Percentiles rank a stretch among this genome's conserved stretches.
Conservation (phyloP, 2,797 vertebrate species). For the Malurus leucopterus region DNA sequence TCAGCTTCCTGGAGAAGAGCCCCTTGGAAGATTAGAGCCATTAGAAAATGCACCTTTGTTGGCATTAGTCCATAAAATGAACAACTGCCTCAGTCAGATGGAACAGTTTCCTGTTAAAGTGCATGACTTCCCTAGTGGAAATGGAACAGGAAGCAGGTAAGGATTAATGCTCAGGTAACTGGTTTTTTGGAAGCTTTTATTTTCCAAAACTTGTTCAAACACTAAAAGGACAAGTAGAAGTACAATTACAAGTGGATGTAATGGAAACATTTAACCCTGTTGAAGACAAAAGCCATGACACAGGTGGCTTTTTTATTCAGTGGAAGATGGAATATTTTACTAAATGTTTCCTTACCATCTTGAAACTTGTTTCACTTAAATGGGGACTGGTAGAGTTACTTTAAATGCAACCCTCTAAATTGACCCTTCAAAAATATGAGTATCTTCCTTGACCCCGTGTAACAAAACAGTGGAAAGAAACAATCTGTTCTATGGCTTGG, state of each 20-base stretch:
- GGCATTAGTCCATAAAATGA: slow-evolving; percentile 97
- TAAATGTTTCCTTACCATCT: background rate
- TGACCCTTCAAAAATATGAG: background rate
- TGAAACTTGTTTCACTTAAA: background rate
- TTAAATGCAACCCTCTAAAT: background rate
- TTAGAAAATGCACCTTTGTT: slow-evolving; percentile 88
- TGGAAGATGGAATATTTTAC: background rate
- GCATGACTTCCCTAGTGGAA: slow-evolving; percentile 97
- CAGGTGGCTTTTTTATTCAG: background rate
- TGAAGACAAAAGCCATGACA: background rate
- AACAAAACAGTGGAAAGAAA: background rate
- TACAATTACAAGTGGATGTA: background rate
- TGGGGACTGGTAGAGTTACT: background rate
- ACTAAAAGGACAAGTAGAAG: background rate
- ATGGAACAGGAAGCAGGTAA: slow-evolving; percentile 98
- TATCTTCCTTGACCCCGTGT: background rate
- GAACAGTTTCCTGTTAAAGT: slow-evolving; percentile 99
- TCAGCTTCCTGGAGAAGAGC: slow-evolving; percentile 90
- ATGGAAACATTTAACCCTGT: background rate
- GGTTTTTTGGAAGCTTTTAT: background rate
- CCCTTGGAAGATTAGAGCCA: slow-evolving; percentile 86
- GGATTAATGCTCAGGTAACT: slow-evolving; percentile 68
- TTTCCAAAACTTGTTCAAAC: background rate
- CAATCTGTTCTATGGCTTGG: background rate
- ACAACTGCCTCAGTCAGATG: slow-evolving; percentile 98